Percentiles rank a stretch among this genome's conserved stretches.
Evolutionary conservation across 2,797 vertebrate species (phyloP).

Genomic region (Crypturellus tataupa): DNA sequence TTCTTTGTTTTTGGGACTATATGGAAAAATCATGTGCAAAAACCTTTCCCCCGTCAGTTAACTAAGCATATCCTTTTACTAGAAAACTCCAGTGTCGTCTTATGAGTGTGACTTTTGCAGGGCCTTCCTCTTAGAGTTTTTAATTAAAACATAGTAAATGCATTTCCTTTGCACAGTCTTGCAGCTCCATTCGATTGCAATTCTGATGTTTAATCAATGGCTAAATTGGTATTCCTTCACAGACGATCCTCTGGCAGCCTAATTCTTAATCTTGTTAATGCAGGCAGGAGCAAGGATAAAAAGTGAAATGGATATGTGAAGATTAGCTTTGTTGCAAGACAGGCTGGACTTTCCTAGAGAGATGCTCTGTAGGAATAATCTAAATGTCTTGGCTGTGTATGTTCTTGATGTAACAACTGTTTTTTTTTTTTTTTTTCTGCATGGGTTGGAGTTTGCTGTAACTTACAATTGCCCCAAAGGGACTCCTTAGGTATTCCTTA

Average conservation of each 20-base stretch:
- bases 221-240: not conserved
- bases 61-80: not conserved
- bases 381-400: not conserved
- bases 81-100: not conserved
- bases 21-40: not conserved
- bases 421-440: not conserved
- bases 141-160: not conserved
- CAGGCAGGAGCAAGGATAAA: slow-evolving; percentile 42
- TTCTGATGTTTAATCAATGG: not conserved
- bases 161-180: not conserved
- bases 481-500: not conserved
- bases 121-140: not conserved
- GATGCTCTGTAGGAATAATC: not conserved
- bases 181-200: not conserved
- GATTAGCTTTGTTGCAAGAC: slow-evolving; percentile 51
- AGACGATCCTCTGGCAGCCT: not conserved
- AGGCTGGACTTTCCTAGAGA: not conserved
- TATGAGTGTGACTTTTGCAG: not conserved
- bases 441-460: not conserved
- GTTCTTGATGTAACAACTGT: not conserved
- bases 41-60: not conserved
- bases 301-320: slow-evolving; percentile 52
- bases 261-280: slow-evolving; percentile 71
- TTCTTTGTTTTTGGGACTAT: not conserved
- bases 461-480: not conserved